Evolutionary conservation across 2,113 vertebrate genomes (phyloP).

Genomic region (Kobus ellipsiprymnus): DNA sequence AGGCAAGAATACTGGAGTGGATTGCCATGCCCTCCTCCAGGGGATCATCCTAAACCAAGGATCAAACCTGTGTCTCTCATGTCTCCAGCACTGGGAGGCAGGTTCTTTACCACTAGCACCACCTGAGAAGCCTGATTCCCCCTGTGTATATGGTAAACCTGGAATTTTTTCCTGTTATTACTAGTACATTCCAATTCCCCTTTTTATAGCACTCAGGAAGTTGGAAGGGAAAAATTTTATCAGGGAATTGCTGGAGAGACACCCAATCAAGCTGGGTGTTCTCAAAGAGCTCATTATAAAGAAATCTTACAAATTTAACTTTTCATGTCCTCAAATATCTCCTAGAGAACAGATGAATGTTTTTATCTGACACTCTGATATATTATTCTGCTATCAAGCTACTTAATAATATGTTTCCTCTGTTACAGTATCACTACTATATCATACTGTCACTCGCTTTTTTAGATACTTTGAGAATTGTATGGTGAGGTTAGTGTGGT

Average conservation of each 20-base stretch:
- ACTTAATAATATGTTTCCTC: slow-evolving; percentile 55
- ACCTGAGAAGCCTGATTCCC: not conserved
- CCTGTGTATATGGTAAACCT: not conserved
- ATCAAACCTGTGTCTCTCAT: not conserved
- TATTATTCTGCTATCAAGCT: slow-evolving; percentile 61
- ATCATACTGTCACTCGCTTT: slow-evolving; percentile 6
- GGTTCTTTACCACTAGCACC: not conserved
- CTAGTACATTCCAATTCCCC: not conserved
- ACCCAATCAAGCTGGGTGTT: slow-evolving; percentile 1
- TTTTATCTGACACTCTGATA: slow-evolving; percentile 57
- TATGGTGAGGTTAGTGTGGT: not conserved
- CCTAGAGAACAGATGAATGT: slow-evolving; percentile 44
- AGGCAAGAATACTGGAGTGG: not conserved
- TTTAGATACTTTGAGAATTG: slow-evolving; percentile 47
- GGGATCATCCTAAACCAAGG: not conserved
- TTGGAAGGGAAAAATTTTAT: slow-evolving; percentile 15
- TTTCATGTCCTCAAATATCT: slow-evolving; percentile 43
- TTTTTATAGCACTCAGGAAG: slow-evolving; percentile 1
- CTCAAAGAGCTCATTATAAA: not conserved
- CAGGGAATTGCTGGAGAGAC: slow-evolving; percentile 12
- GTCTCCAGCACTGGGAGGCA: not conserved
- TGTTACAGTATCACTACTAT: slow-evolving; percentile 45
- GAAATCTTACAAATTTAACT: slow-evolving; percentile 37
- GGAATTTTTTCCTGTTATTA: not conserved
- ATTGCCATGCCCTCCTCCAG: not conserved